phyloP scores from a whole-genome alignment of 2,888 invertebrate genomes.

The Fragum sueziense region DNA sequence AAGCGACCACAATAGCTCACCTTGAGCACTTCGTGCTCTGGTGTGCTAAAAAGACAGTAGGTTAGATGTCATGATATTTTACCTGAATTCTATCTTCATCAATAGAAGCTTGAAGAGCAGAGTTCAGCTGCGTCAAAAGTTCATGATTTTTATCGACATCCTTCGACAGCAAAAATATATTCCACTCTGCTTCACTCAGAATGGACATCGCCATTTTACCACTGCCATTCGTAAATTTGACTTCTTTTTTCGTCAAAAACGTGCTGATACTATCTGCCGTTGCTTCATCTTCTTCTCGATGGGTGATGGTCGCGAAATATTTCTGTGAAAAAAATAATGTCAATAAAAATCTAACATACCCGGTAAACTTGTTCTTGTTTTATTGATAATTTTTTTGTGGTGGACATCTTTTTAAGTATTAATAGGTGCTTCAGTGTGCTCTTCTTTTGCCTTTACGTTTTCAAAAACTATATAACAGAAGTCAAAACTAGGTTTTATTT shows the following conservation, averaged over 20 bases:
- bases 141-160: conserved; percentile 10
- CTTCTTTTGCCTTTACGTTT: too few relatives aligned
- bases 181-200: conserved; percentile 41
- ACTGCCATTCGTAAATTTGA: conserved; percentile 32
- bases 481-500: too few relatives aligned
- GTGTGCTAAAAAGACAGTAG: not conserved
- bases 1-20: too few relatives aligned
- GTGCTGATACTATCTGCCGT: conserved; percentile 5
- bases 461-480: too few relatives aligned
- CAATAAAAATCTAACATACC: not conserved
- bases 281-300: conserved; percentile 15
- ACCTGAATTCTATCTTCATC: conserved; percentile 42
- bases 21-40: conserved; percentile 2
- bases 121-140: conserved; percentile 18
- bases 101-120: conserved; percentile 24
- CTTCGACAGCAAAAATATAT: conserved; percentile 46
- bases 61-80: not conserved
- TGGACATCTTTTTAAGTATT: too few relatives aligned
- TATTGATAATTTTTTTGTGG: not conserved
- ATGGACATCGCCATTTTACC: not conserved
- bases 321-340: not conserved
- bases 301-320: conserved; percentile 20
- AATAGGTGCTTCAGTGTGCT: too few relatives aligned
- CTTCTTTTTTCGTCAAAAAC: conserved; percentile 21
- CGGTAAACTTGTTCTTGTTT: not conserved